Conservation (phyloP, 2,113 vertebrate species). For the Piprites chloris region DNA sequence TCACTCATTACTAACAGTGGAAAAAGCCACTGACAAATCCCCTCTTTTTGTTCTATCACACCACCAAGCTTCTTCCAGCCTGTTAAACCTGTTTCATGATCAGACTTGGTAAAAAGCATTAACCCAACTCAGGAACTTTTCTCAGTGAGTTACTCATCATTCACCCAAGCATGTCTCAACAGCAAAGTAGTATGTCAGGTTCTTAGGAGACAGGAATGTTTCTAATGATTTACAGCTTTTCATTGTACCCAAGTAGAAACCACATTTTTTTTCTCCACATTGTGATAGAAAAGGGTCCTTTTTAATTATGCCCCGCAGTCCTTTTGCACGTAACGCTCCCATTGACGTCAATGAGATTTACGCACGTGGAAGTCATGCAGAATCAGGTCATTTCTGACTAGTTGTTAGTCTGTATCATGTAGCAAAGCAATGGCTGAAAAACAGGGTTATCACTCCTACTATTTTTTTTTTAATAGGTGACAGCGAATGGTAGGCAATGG, state of each 20-base stretch:
- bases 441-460: not conserved
- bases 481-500: not conserved
- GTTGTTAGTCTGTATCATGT: not conserved
- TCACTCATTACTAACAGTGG: not conserved
- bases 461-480: not conserved
- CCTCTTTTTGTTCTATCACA: conserved; percentile 38
- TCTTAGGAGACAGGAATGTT: conserved; percentile 48
- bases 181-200: conserved; percentile 35
- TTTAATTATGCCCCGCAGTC: conserved; percentile 36
- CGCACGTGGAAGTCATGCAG: conserved; percentile 39
- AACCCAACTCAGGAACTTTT: not conserved
- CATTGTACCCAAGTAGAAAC: conserved; percentile 9
- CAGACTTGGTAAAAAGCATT: conserved; percentile 48
- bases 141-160: conserved; percentile 35
- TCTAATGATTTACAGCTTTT: conserved; percentile 38
- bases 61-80: conserved; percentile 3
- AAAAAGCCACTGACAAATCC: conserved; percentile 25
- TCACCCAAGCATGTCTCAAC: conserved; percentile 45
- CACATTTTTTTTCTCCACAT: not conserved
- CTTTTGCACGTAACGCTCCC: conserved; percentile 6
- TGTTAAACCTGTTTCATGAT: conserved; percentile 47
- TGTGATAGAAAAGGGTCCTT: conserved; percentile 44
- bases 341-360: conserved; percentile 46
- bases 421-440: conserved; percentile 17
- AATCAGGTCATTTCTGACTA: conserved; percentile 41